A percentile compares a stretch with the other conserved stretches of the same genome.
Conservation (phyloP, 2,797 vertebrate genomes). For the Poecilia picta region DNA sequence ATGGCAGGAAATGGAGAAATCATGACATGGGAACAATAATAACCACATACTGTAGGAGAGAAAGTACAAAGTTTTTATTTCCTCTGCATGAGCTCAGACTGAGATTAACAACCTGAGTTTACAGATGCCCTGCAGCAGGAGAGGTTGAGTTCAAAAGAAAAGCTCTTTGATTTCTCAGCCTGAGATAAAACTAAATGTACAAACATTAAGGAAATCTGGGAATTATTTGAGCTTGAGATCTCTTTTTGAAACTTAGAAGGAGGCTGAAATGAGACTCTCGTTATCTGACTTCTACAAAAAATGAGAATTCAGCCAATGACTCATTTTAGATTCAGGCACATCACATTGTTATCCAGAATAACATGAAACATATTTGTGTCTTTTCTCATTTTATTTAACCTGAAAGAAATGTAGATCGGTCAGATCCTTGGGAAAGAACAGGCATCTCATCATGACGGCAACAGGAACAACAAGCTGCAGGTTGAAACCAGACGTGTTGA, state of each 20-base stretch:
- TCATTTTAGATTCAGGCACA: neutral
- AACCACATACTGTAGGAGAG: neutral
- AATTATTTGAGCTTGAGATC: neutral
- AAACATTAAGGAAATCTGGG: neutral
- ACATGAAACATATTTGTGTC: neutral
- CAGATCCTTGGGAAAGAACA: neutral
- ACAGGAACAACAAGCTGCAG: slow-evolving; percentile 15
- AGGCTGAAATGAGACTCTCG: neutral
- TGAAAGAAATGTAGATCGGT: neutral
- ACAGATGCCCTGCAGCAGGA: neutral
- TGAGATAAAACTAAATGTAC: neutral
- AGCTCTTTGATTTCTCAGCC: neutral
- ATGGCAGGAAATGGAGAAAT: neutral
- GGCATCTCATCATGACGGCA: neutral
- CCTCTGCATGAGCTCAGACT: neutral
- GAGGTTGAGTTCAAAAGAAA: neutral
- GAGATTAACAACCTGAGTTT: neutral
- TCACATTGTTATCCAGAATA: neutral
- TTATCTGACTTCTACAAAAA: neutral
- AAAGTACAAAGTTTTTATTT: neutral
- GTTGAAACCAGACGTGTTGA: slow-evolving; percentile 32
- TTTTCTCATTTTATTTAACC: neutral
- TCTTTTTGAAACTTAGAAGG: neutral
- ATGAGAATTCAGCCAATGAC: neutral
- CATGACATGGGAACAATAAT: neutral